Conservation (phyloP, 2,113 vertebrate species). For the Potamarius usumacintae region DNA sequence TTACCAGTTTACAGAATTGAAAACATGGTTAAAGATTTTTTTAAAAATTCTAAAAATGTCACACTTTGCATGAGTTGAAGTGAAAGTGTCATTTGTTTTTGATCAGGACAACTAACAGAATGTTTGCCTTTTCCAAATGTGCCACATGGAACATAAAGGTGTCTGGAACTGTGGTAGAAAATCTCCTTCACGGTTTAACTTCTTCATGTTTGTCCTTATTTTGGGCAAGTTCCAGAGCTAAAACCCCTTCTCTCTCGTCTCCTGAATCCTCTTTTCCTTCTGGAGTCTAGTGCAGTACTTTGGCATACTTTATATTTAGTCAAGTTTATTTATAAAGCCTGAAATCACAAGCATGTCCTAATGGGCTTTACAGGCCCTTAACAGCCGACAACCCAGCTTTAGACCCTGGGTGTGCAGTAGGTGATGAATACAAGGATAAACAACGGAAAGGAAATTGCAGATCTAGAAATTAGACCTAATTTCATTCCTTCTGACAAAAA, state of each 20-base stretch:
- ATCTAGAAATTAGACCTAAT: not conserved
- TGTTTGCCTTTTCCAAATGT: too few relatives aligned
- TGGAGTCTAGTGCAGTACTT: not conserved
- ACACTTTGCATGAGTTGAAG: not conserved
- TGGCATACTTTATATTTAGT: not conserved
- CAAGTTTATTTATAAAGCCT: slow-evolving; percentile 10
- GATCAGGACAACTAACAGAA: not conserved
- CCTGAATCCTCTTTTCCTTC: not conserved
- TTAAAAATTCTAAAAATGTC: too few relatives aligned
- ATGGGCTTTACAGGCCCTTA: slow-evolving; percentile 19
- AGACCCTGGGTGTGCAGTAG: not conserved
- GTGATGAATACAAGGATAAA: slow-evolving; percentile 14
- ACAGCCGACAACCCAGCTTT: not conserved
- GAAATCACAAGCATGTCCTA: slow-evolving; percentile 7
- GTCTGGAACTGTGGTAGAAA: not conserved
- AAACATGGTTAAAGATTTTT: not conserved
- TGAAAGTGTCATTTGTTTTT: not conserved
- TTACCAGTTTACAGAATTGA: not conserved
- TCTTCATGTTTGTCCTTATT: slow-evolving; percentile 26
- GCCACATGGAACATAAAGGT: not conserved
- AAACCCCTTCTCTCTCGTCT: not conserved
- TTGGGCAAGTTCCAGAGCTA: slow-evolving; percentile 10
- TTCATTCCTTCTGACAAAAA: not conserved
- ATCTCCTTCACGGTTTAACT: not conserved
- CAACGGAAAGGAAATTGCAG: slow-evolving; percentile 4